Percentiles rank a stretch among this genome's conserved stretches.
Conservation (phyloP, 1,140 invertebrate species). For the Drosophila sp. region DNA sequence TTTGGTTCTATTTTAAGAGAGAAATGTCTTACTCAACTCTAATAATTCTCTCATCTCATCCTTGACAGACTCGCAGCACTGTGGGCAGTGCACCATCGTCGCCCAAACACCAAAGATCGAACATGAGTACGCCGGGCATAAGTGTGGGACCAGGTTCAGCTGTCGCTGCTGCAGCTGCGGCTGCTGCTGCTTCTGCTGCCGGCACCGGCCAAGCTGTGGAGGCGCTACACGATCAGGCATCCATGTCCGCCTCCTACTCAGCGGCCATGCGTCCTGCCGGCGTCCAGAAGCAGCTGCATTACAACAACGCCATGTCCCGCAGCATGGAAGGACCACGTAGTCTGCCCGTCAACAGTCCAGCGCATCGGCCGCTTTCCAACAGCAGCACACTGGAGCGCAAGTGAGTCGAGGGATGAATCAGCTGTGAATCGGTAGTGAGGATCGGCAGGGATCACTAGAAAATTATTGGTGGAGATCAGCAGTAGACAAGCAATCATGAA, state of each 20-base stretch:
- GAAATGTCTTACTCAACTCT: background rate
- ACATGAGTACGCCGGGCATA: constrained; percentile 83
- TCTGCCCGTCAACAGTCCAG: constrained; percentile 85
- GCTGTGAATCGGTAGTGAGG: background rate
- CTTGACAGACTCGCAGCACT: constrained; percentile 76
- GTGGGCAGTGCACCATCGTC: constrained; percentile 88
- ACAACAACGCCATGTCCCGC: constrained; percentile 85
- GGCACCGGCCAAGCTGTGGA: constrained; percentile 73
- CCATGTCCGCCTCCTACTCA: constrained; percentile 76
- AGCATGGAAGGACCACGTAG: constrained; percentile 86
- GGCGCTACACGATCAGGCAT: constrained; percentile 72
- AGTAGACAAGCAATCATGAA: too few species aligned
- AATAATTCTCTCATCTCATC: background rate
- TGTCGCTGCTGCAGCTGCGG: constrained; percentile 49
- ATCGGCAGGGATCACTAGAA: too few species aligned
- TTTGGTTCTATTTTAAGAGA: too few species aligned
- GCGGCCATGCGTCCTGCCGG: constrained; percentile 68
- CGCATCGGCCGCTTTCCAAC: constrained; percentile 83
- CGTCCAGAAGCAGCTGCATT: constrained; percentile 63
- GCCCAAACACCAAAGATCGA: constrained; percentile 86
- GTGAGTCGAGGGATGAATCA: constrained; percentile 59
- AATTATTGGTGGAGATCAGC: too few species aligned
- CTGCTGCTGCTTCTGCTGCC: constrained; percentile 33
- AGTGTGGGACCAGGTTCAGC: constrained; percentile 65
- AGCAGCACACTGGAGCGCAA: constrained; percentile 86